Base-by-base conservation (phyloP, 2,797 vertebrate species). In the Megaceryle alcyon region DNA sequence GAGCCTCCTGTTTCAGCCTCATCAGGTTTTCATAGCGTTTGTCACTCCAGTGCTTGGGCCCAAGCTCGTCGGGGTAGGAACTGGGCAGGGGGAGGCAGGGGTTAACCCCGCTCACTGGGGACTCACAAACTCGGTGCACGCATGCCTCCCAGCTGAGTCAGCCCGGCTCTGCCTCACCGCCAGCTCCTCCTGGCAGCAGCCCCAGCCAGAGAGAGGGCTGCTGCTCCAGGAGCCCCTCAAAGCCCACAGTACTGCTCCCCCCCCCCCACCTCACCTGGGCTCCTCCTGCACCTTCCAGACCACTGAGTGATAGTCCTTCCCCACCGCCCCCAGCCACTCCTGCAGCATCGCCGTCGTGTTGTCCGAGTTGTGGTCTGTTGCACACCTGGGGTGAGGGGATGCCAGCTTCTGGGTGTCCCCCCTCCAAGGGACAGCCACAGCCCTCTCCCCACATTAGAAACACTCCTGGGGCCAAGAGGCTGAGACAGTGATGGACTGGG, bases 21-120 rank as follows among this genome's bases (percentile, higher is more conserved):
- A 99, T 99, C 92, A 99, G 87, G 25, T 99, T 98, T 92, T 99
- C 99, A 1, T 99, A 98, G 90, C 99, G 98, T 92, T 97, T 98
- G 77, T 98, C 98, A 6, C 98, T 99, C 99, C 99, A 99, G 93
- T 99, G 98, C 80, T 99, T 99, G 31, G 99, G 99, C 19, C 99
- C 98, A 4, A 98, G 72, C 96, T 99, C 99, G 0, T 99, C 98
- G 0, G 98, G 98, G 63, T 99, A 99, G 26, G 98, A 98, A 94
- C 99, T 99, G 93, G 16, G 78, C 5, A 4, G 14, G 43, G 43
- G 93, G 92, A 37, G 10, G 83, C 70, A 96, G 31, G 85, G 85
- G 92, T 94, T 96, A 95, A 95, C 33, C 16, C 70, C 1, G 0
- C 26, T 49, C 1, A 0, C 77, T 53, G 53, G 77, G 54, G 91